Evolutionary conservation across 2,113 vertebrate species (phyloP).

Genomic region (Halichoerus grypus): DNA sequence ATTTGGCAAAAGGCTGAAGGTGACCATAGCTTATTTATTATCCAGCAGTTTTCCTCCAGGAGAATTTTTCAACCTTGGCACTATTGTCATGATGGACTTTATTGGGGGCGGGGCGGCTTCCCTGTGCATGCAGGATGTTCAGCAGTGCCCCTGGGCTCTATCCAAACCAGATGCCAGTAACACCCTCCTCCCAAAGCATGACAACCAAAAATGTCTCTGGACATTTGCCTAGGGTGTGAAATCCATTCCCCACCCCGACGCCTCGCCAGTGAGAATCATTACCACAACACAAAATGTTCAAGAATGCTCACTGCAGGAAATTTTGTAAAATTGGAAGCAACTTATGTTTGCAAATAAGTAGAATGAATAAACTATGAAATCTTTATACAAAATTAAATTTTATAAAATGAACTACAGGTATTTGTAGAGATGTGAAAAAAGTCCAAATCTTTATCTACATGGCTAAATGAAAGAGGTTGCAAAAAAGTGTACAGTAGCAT

Average conservation of each 20-base stretch:
- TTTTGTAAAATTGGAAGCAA: background rate
- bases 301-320: background rate
- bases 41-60: background rate
- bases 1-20: background rate
- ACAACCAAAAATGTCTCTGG: background rate
- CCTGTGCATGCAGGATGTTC: background rate
- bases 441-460: background rate
- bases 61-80: background rate
- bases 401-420: conserved; percentile 9
- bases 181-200: background rate
- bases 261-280: background rate
- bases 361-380: background rate
- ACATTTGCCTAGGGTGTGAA: background rate
- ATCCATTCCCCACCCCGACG: background rate
- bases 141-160: background rate
- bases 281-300: background rate
- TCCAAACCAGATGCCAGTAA: background rate
- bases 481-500: background rate
- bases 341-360: background rate
- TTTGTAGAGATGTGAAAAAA: background rate
- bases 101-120: rapidly evolving
- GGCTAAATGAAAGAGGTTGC: background rate
- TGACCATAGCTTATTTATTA: background rate
- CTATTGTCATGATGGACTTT: background rate
- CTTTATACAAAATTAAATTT: conserved; percentile 6